Conservation (phyloP, 2,797 vertebrate species). For the Centropyge bicolor region DNA sequence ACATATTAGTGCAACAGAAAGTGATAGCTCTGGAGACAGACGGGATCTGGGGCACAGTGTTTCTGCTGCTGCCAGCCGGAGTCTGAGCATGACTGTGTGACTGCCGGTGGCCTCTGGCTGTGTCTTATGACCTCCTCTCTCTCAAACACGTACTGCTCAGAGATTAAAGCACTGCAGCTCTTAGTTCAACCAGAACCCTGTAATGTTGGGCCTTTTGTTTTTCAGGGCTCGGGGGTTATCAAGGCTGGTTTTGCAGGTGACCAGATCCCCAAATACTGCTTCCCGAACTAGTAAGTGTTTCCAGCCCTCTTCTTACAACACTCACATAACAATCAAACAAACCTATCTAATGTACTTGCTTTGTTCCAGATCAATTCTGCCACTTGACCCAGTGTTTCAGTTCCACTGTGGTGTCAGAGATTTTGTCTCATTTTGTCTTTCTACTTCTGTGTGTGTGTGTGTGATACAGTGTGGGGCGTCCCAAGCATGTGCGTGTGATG, state of each 20-base stretch:
- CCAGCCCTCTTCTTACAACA: background rate
- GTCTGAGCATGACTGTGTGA: constrained; percentile 39
- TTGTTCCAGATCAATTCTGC: background rate
- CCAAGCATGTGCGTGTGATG: constrained; percentile 94
- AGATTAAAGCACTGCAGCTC: constrained; percentile 6
- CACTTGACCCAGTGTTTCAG: background rate
- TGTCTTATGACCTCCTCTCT: constrained; percentile 76
- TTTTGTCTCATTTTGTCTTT: background rate
- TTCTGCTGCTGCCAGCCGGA: background rate
- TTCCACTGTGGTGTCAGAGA: background rate
- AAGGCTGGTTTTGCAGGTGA: constrained; percentile 95
- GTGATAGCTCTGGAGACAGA: background rate
- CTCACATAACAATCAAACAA: background rate
- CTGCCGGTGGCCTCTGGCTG: constrained; percentile 62
- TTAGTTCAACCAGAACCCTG: background rate
- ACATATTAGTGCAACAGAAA: background rate
- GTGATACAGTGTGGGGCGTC: constrained; percentile 89
- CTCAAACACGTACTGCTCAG: background rate
- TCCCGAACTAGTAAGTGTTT: constrained; percentile 92
- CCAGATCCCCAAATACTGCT: constrained; percentile 95
- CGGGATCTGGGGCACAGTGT: constrained; percentile 1
- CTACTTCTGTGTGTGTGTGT: constrained; percentile 45
- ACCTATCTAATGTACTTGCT: too few relatives aligned
- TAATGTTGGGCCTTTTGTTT: constrained; percentile 30
- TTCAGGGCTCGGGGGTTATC: constrained; percentile 91